Conservation (phyloP, 2,797 vertebrate genomes). For the Staurois parvus region DNA sequence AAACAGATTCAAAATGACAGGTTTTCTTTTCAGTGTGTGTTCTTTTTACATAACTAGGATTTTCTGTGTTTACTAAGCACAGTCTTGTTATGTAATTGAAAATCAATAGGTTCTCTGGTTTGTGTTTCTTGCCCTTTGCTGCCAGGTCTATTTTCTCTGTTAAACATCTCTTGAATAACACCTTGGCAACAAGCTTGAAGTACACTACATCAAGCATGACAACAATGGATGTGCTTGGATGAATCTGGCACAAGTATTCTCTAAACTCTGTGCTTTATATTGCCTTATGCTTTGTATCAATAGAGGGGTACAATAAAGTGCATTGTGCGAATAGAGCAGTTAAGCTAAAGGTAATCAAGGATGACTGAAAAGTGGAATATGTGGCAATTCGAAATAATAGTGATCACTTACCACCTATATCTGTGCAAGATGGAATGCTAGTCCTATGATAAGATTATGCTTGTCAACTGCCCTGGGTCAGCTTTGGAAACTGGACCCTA, state of each 20-base stretch:
- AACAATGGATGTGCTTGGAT: constrained; percentile 36
- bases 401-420: background rate
- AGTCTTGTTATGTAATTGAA: background rate
- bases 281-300: constrained; percentile 7
- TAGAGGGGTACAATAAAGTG: constrained; percentile 38
- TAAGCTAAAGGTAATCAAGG: background rate
- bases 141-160: constrained; percentile 16
- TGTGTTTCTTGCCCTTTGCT: background rate
- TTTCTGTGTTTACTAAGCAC: background rate
- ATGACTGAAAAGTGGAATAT: background rate
- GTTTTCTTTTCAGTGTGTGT: background rate
- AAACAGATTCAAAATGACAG: too few species aligned
- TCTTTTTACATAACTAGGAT: background rate
- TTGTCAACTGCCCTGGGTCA: background rate
- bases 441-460: background rate
- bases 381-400: background rate
- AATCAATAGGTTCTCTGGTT: background rate
- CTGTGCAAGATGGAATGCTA: background rate
- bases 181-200: constrained; percentile 40
- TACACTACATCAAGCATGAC: constrained; percentile 45
- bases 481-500: background rate
- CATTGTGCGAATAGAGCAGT: constrained; percentile 33
- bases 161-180: constrained; percentile 3
- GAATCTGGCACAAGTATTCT: constrained; percentile 23
- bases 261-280: constrained; percentile 40